Base-by-base conservation (phyloP, 2,888 invertebrate species). In the Orthonychiurus folsomi region DNA sequence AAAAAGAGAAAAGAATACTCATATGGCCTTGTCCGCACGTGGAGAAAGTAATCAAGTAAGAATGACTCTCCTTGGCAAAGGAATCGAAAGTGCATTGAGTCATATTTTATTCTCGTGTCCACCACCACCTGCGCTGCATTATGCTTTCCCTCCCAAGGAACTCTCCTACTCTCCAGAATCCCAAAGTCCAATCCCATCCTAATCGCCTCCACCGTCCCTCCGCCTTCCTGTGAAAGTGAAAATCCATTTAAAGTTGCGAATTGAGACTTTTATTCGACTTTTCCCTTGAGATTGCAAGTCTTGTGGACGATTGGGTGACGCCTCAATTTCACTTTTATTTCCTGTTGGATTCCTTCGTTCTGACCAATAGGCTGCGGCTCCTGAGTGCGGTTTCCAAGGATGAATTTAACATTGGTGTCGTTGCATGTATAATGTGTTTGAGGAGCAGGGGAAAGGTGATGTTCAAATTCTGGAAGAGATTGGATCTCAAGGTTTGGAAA, bases 81-180 rank as follows among this genome's bases (percentile, higher is more conserved):
- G 53, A 62, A 52, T 50, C 50, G 54, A 57, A 62, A 62, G 57
- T 62, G 62, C 62, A 57, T 62, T 62, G 50, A 62, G 53, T 50
- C 53, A 55, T 55, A 55, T 55, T 55, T 55, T 55, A 55, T 55
- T 24, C 55, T 9, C 55, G 24, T 55, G 55, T 55, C 55, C 55
- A 55, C 55, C 37, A 37, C 37, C 55, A 55, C 55, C 55, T 55
- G 55, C 20, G 25, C 9, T 55, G 24, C 55, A 55, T 55, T 24
- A 55, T 24, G 20, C 24, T 25, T 24, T 55, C 25, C 5, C 55
- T 5, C 5, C 5, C 5, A 54, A 53, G 53, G 54, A 28, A 54
- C 52, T 52, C 28, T 53, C 28, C 28, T 37, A 37, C 27, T 54
- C 37, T 21, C 52, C 52, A 50, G 37, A n/a, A n/a, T n/a, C n/a